Evolutionary conservation across 2,888 invertebrate species (phyloP).

Genomic region (Microctonus hyperodae): DNA sequence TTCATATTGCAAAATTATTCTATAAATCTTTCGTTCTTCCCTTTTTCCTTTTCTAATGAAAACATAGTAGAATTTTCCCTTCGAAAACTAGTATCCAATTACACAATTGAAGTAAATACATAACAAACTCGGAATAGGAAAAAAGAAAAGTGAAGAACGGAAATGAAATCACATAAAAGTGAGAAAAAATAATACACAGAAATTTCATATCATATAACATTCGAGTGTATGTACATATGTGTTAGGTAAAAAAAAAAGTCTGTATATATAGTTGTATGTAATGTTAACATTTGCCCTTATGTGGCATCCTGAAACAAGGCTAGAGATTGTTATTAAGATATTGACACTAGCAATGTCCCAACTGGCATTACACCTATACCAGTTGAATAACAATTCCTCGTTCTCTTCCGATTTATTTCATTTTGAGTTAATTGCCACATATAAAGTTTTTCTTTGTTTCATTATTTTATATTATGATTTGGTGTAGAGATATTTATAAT

Average conservation of each 20-base stretch:
- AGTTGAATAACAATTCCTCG: conserved; percentile 31
- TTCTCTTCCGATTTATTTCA: conserved; percentile 17
- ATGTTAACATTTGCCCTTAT: neutral
- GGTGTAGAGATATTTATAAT: neutral
- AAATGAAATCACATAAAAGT: conserved; percentile 30
- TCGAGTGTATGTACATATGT: neutral
- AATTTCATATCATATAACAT: neutral
- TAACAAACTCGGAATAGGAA: neutral
- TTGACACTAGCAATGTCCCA: conserved; percentile 47
- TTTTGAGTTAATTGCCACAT: conserved; percentile 35
- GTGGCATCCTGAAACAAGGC: conserved; percentile 7
- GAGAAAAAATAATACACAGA: neutral
- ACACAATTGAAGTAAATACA: neutral
- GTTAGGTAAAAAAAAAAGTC: neutral
- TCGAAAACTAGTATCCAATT: too few species aligned
- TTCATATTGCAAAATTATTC: neutral
- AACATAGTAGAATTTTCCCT: neutral
- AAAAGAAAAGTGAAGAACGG: conserved; percentile 6
- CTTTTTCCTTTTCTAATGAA: neutral
- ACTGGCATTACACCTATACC: conserved; percentile 42
- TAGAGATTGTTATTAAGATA: conserved; percentile 48
- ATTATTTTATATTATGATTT: neutral
- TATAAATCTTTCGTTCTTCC: neutral
- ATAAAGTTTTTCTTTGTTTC: conserved; percentile 17
- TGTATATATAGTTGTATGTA: neutral